Evolutionary conservation across 2,888 invertebrate species (phyloP).

Genomic region (Endomychus coccineus): DNA sequence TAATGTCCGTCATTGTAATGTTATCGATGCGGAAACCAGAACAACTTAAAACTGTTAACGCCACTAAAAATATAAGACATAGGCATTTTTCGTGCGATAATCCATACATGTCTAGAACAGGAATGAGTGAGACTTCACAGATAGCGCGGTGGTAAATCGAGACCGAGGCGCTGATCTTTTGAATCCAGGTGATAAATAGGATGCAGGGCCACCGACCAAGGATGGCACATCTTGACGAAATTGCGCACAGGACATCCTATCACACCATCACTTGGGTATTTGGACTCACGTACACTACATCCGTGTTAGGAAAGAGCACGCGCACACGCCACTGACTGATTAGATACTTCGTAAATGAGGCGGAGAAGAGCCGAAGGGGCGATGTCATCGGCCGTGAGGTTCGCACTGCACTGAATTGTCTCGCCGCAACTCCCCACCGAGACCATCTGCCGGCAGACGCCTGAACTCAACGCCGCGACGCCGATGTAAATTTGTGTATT

Average conservation of each 20-base stretch:
- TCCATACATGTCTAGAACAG: constrained; percentile 39
- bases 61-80: constrained; percentile 44
- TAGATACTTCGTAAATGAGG: constrained; percentile 9
- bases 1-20: constrained; percentile 37
- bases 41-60: constrained; percentile 43
- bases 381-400: constrained; percentile 33
- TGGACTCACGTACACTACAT: too few relatives aligned
- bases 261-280: too few relatives aligned
- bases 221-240: constrained; percentile 14
- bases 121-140: constrained; percentile 11
- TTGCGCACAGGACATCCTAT: constrained; percentile 15
- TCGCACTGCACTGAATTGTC: constrained; percentile 39
- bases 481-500: too few relatives aligned
- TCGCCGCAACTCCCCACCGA: constrained; percentile 27
- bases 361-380: constrained; percentile 12
- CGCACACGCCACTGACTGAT: constrained; percentile 8
- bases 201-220: constrained; percentile 11
- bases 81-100: constrained; percentile 44
- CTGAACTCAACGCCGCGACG: constrained; percentile 26
- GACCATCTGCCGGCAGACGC: constrained; percentile 37
- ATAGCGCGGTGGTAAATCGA: constrained; percentile 12
- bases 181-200: constrained; percentile 11
- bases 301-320: neutral
- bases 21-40: constrained; percentile 45
- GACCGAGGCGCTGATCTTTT: constrained; percentile 7